These are phyloP conservation scores for Liasis olivaceus DNA, from an alignment of 2,797 vertebrate genomes.

Conservation along the genomic window DNA sequence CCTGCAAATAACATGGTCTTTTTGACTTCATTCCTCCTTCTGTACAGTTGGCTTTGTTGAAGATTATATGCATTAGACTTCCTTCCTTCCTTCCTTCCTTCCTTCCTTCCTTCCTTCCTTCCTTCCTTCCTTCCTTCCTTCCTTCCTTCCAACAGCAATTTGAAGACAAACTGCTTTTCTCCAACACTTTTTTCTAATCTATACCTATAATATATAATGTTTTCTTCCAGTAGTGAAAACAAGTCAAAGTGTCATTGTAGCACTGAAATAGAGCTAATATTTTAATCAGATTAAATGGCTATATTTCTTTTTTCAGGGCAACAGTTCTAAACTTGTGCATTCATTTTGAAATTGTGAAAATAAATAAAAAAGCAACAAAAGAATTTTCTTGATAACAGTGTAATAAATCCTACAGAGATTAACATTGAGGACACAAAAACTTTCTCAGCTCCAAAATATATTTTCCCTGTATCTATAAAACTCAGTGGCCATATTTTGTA, in stretches of 20 bases:
- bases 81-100: background rate
- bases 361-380: background rate
- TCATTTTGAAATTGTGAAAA: background rate
- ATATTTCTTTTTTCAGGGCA: background rate
- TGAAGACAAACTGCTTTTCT: background rate
- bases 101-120: background rate
- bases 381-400: background rate
- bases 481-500: background rate
- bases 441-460: background rate
- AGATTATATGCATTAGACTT: background rate
- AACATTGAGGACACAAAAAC: background rate
- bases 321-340: background rate
- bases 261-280: background rate
- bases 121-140: background rate
- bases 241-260: background rate
- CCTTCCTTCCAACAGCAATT: background rate
- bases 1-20: background rate
- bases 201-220: background rate
- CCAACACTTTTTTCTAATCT: background rate
- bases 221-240: background rate
- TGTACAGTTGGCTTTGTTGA: background rate
- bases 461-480: background rate
- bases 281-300: background rate
- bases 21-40: background rate
- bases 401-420: background rate